Base-by-base conservation (phyloP, 2,888 invertebrate genomes). In the Cheilosia variabilis region DNA sequence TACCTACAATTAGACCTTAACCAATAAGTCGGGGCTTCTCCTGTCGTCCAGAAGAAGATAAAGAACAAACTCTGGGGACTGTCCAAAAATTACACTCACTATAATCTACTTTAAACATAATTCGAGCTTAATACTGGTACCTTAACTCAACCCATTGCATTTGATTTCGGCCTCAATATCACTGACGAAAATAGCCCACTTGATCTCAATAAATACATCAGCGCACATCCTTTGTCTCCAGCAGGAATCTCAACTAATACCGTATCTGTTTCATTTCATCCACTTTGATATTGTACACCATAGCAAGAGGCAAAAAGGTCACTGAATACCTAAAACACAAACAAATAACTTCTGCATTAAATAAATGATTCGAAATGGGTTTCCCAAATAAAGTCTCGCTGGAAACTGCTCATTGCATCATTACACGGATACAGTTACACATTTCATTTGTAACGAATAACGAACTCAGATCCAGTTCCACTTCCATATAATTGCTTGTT, bases 361-460 rank as follows among this genome's bases (percentile, higher is more conserved):
- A 50, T 68, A 53, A 68, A 76, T 52, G 5, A 52, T 60, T 73
- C 22, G 27, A 53, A 73, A 73, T 68, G 73, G 68, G 47, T 66
- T 62, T 73, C 66, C 55, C 53, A 68, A 53, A 53, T 41, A 55
- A 75, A 55, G n/a, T 45, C 41, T 68, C 41, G 37, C 37, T n/a
- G 19, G 9, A 10, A 27, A 15, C 37, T 45, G 27, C 15, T 53
- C 66, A 66, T 50, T 58, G 41, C 41, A 41, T 15, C 41, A 13
- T 57, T 34, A 15, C 15, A 47, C 19, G 43, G 65, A 79, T 60
- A 58, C 65, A 2, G 41, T 66, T 45, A 27, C 57, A 37, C 57
- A 47, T 47, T 50, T 15, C 27, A 13, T 57, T 34, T 62, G 19
- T 55, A 45, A 47, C 43, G 34, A 63, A 63, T 55, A 73, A 63